These are phyloP conservation scores for Brachionus calyciflorus DNA, from an alignment of 1,140 invertebrate genomes.

Conservation along the genomic window DNA sequence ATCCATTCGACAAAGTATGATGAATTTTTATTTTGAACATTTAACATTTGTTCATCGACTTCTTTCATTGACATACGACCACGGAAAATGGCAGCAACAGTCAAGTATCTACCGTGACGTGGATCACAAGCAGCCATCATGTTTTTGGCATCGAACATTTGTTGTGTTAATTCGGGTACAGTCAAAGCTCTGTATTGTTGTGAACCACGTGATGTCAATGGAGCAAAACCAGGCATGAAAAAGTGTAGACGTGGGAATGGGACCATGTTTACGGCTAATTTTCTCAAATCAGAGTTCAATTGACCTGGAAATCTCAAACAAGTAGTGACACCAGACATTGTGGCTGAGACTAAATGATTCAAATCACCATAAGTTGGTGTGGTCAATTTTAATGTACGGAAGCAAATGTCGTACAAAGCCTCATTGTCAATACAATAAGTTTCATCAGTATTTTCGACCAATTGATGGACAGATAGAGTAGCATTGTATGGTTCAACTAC, in stretches of 20 bases:
- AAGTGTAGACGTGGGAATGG: conserved; percentile 91
- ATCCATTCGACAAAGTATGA: conserved; percentile 72
- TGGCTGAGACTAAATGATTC: conserved; percentile 67
- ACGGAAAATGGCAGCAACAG: conserved; percentile 86
- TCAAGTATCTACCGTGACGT: conserved; percentile 84
- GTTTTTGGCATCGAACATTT: conserved; percentile 71
- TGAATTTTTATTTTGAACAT: conserved; percentile 84
- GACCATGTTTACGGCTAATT: conserved; percentile 95
- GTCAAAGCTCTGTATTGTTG: conserved; percentile 62
- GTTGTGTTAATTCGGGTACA: conserved; percentile 75
- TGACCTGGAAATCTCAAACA: conserved; percentile 66
- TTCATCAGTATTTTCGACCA: conserved; percentile 74
- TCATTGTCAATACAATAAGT: conserved; percentile 80
- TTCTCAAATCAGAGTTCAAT: conserved; percentile 79
- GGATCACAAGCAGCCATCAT: conserved; percentile 92
- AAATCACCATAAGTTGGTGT: conserved; percentile 70
- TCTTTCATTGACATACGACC: conserved; percentile 94
- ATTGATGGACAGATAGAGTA: conserved; percentile 70
- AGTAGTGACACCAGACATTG: conserved; percentile 80
- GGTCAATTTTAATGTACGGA: conserved; percentile 70
- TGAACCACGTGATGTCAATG: conserved; percentile 73
- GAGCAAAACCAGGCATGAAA: conserved; percentile 93
- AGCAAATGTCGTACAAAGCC: conserved; percentile 77
- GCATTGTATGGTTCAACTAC: conserved; percentile 77
- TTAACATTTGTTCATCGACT: conserved; percentile 70